Evolutionary conservation across 2,888 invertebrate species (phyloP), one percentile per base, ranked within the genome.

Genomic region (Dryococelus australis): DNA sequence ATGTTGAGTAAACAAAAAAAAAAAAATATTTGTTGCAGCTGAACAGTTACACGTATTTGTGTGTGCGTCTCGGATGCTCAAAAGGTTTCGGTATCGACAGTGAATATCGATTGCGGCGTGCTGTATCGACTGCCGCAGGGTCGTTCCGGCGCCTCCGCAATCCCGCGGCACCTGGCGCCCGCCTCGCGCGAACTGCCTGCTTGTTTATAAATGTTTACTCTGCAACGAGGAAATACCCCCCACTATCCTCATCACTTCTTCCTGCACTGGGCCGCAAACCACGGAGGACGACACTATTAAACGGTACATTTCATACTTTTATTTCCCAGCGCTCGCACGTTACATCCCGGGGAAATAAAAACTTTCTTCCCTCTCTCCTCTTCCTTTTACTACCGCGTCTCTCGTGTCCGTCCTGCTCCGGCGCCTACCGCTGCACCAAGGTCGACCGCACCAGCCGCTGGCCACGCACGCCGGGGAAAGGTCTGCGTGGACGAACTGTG

Each of bases 251-350:
- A 10, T 3, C 65, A 24, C 2, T 3, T 2, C 65, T n/a, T 24
- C n/a, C 0, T 3, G 65, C 4, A 1, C 65, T 3, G 0, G 51
- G 51, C 24, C 8, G 65, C 47, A 47, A 47, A 47, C 47, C 47
- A 47, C 10, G 65, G 65, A 16, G 65, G 65, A 65, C 65, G 65
- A 65, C 65, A 20, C 65, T 65, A n/a, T 65, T 65, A 65, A 65
- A 65, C 65, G 65, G 65, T n/a, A 65, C 65, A 65, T 65, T 65
- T 20, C 65, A 65, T 65, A 65, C 65, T 65, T 65, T 65, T 65
- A 65, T 65, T 65, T 65, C 65, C 6, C 65, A 6, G 65, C 65
- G 65, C 65, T 65, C 65, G 24, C 65, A 20, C 65, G 10, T 65
- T 65, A 65, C 65, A n/a, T 65, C 65, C 65, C 8, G 20, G 65